Evolutionary conservation across 2,888 invertebrate species (phyloP).

Genomic region (Pseudoips prasinana): DNA sequence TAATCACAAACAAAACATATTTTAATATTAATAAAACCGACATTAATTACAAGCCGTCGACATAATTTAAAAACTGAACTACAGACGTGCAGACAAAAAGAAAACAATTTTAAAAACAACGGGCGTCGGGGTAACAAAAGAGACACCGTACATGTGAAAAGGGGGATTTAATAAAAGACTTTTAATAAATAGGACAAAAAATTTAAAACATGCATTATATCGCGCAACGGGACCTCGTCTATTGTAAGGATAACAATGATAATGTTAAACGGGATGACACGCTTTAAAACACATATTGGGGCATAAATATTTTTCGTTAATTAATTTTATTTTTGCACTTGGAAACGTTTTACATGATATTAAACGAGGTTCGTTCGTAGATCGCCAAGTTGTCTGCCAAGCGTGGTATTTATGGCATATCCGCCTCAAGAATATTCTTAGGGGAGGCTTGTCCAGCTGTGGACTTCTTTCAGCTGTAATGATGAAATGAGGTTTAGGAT

Average conservation of each 20-base stretch:
- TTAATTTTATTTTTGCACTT: constrained; percentile 12
- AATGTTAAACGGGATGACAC: constrained; percentile 25
- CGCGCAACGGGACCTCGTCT: constrained; percentile 19
- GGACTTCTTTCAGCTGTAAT: too few relatives aligned
- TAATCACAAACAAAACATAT: too few relatives aligned
- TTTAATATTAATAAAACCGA: background rate
- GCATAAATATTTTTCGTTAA: constrained; percentile 10
- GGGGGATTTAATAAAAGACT: constrained; percentile 58
- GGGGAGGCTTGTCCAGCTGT: too few relatives aligned
- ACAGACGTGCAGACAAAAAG: constrained; percentile 6
- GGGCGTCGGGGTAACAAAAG: constrained; percentile 21
- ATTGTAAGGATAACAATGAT: constrained; percentile 32
- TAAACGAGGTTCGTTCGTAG: too few relatives aligned
- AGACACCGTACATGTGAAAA: constrained; percentile 24
- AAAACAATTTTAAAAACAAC: constrained; percentile 14
- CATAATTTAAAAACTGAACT: constrained; percentile 8
- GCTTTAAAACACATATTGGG: constrained; percentile 30
- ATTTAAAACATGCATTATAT: constrained; percentile 61
- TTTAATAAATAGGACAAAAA: constrained; percentile 59
- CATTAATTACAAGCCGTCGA: constrained; percentile 15
- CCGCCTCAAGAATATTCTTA: too few relatives aligned
- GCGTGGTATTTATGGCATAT: too few relatives aligned
- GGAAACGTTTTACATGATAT: too few relatives aligned
- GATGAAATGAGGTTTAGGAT: too few relatives aligned
- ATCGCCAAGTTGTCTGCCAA: too few relatives aligned